A percentile compares a stretch with the other conserved stretches of the same genome.
These are phyloP conservation scores for Budorcas taxicolor DNA, from an alignment of 2,113 vertebrate species.

Conservation along the genomic window DNA sequence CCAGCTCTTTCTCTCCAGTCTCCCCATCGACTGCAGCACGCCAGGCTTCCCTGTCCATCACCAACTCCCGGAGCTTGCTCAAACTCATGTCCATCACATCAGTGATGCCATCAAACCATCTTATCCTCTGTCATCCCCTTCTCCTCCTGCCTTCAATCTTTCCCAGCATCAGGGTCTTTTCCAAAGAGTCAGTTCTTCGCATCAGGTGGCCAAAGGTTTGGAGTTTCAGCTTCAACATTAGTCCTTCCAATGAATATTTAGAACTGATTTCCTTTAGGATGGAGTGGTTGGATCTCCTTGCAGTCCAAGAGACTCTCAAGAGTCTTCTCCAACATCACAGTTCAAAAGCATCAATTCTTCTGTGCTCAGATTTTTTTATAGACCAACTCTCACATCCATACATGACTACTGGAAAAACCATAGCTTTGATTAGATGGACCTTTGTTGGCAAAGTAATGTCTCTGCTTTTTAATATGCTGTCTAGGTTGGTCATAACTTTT, in stretches of 20 bases:
- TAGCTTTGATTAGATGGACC: background rate
- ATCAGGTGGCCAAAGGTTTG: background rate
- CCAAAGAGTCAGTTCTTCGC: background rate
- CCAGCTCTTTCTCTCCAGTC: no score
- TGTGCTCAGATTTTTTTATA: background rate
- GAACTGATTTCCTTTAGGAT: background rate
- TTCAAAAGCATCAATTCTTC: background rate
- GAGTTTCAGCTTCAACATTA: background rate
- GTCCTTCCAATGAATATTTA: background rate
- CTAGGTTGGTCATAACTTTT: background rate
- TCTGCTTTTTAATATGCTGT: background rate
- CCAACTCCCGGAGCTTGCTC: background rate
- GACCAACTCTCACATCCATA: background rate
- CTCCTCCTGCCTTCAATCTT: background rate
- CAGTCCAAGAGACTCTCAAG: background rate
- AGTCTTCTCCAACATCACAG: background rate
- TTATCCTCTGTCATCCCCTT: background rate
- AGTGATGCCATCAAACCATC: background rate
- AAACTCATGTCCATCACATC: background rate
- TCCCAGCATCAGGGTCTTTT: background rate
- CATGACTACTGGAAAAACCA: background rate
- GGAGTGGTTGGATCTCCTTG: background rate
- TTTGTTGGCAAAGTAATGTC: background rate
- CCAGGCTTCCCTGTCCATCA: background rate
- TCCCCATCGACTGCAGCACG: fast-evolving